Evolutionary conservation across 2,113 vertebrate genomes (phyloP), one percentile per base, ranked within the genome.

Genomic region (Genyomyrus donnyi): DNA sequence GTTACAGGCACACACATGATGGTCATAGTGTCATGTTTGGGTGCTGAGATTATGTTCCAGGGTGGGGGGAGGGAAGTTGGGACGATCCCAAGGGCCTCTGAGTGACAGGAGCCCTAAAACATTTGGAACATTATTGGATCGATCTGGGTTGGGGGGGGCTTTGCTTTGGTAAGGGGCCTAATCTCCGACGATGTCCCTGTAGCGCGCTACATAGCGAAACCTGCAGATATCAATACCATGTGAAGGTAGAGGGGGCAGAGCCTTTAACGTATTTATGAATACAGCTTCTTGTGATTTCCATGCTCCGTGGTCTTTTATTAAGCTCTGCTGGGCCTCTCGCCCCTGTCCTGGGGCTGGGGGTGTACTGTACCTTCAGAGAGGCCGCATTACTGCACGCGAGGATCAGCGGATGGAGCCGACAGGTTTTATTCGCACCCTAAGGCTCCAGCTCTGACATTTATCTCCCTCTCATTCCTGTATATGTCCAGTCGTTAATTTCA

Each of bases 291-390:
- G 13, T 85, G 42, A 24, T 50, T 45, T 31, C 19, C 6, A 9
- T 48, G 9, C 42, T 49, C 3, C 5, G 39, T 42, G 6, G 7
- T 24, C 39, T 24, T 85, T 45, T 48, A 45, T 85, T 24, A 19
- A 10, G 45, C 83, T 48, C 42, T 27, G 45, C 46, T 11, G 2
- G 21, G 9, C n/a, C 27, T 39, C 89, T 91, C 91, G 91, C 88
- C 15, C 87, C 31, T 89, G 91, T 88, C 90, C 35, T 77, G 11
- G 31, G 70, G 27, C 35, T 77, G 11, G 35, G 70, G 27, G 13
- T 1, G 0, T 39, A 6, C 15, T 19, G 70, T 15, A 5, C n/a
- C 35, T 77, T 39, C 70, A 77, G 35, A 13, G 15, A 17, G 35
- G 31, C 9, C 1, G 2, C 5, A 15, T 39, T 39, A 17, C 15